Evolutionary conservation across 2,888 invertebrate species (phyloP).

Genomic region (Drosophila pseudotalamancana): DNA sequence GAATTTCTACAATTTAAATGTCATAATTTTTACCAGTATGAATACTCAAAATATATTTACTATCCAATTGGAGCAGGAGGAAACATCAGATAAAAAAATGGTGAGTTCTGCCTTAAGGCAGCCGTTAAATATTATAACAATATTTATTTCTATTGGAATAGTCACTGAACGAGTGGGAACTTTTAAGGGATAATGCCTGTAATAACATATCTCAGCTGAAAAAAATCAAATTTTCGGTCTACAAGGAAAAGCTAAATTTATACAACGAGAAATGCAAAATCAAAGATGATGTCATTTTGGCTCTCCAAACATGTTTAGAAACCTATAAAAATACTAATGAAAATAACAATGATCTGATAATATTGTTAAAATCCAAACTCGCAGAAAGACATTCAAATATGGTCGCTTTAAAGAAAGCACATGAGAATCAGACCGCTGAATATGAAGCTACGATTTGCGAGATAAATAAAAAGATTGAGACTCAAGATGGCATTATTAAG

Average conservation of each 20-base stretch:
- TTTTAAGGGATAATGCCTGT: conserved; percentile 16
- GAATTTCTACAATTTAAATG: not conserved
- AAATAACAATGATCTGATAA: conserved; percentile 17
- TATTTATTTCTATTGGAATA: not conserved
- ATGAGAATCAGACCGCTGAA: not conserved
- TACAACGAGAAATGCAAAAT: conserved; percentile 32
- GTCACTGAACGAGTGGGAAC: conserved; percentile 27
- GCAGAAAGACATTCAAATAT: conserved; percentile 16
- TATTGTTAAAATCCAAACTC: conserved; percentile 23
- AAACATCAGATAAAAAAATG: conserved; percentile 5
- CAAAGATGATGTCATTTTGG: conserved; percentile 33
- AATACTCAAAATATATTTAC: conserved; percentile 34
- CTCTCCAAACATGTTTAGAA: conserved; percentile 34
- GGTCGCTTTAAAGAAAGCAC: conserved; percentile 5
- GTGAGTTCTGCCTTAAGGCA: conserved; percentile 6
- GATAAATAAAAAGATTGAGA: conserved; percentile 12
- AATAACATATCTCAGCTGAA: conserved; percentile 25
- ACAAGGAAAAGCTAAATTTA: conserved; percentile 35
- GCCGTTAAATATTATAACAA: not conserved
- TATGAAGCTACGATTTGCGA: conserved; percentile 6
- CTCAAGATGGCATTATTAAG: conserved; percentile 1
- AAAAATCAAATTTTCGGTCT: conserved; percentile 27
- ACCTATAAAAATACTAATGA: conserved; percentile 28
- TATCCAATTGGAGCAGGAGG: conserved; percentile 31
- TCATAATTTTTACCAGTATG: conserved; percentile 17